Conservation (phyloP, 2,888 invertebrate genomes). For the Catocala nupta region DNA sequence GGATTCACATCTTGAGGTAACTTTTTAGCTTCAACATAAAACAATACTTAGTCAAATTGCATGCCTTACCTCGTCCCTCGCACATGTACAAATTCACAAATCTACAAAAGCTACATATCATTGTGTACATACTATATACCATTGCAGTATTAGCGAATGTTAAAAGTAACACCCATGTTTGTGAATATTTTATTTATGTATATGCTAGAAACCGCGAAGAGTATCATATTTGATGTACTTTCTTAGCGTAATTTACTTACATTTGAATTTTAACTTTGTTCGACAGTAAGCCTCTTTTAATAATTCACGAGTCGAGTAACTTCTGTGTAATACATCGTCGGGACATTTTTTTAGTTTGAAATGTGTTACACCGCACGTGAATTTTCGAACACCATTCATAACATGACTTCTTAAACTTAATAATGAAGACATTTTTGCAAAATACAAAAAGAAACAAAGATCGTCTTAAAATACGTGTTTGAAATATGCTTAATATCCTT, state of each 20-base stretch:
- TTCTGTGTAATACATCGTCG: conserved; percentile 46
- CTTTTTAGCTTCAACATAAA: conserved; percentile 91
- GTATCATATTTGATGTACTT: too few relatives aligned
- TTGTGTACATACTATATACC: too few relatives aligned
- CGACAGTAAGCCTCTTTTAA: conserved; percentile 89
- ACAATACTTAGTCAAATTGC: conserved; percentile 1
- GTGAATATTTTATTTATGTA: too few relatives aligned
- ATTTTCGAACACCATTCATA: conserved; percentile 58
- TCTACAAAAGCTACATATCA: too few relatives aligned
- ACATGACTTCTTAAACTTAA: conserved; percentile 62
- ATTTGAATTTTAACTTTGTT: conserved; percentile 90
- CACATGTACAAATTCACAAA: too few relatives aligned
- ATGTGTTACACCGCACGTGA: conserved; percentile 61
- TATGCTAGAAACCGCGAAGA: too few relatives aligned
- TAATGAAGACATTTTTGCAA: conserved; percentile 51
- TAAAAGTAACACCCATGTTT: too few relatives aligned
- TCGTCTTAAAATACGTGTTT: background rate
- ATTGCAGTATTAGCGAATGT: too few relatives aligned
- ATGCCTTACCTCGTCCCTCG: background rate
- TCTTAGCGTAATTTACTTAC: conserved; percentile 82
- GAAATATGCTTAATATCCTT: background rate
- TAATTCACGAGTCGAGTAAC: conserved; percentile 77
- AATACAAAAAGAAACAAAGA: conserved; percentile 22
- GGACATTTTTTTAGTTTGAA: conserved; percentile 47
- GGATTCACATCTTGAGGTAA: conserved; percentile 95